phyloP scores from a whole-genome alignment of 2,797 vertebrate species.

The Linurgus olivaceus region DNA sequence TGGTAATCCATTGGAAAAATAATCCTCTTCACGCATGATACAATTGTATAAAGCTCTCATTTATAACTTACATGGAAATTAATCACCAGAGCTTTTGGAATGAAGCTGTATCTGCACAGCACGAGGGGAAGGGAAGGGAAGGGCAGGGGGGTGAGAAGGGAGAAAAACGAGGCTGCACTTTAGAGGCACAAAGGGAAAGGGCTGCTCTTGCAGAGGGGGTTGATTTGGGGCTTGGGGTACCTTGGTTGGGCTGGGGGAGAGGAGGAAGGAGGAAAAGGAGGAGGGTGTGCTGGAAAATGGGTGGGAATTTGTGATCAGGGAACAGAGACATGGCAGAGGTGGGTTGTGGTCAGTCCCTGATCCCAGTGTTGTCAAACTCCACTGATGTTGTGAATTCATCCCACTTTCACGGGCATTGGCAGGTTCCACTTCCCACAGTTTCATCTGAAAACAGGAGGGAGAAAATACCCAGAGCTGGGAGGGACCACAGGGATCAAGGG shows the following conservation, averaged over 20 bases:
- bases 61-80: slow-evolving; percentile 62
- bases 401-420: not conserved
- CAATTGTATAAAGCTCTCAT: slow-evolving; percentile 56
- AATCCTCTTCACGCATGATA: slow-evolving; percentile 63
- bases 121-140: not conserved
- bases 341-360: fast-evolving
- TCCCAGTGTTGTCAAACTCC: fast-evolving
- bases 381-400: not conserved
- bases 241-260: not conserved
- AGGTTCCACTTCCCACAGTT: not conserved
- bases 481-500: not conserved
- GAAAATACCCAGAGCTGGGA: not conserved
- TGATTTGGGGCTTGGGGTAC: not conserved
- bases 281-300: not conserved
- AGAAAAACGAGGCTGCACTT: not conserved
- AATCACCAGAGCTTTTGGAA: slow-evolving; percentile 45
- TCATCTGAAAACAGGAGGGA: not conserved
- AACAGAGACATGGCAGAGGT: fast-evolving
- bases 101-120: slow-evolving; percentile 48
- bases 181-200: not conserved
- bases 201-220: not conserved
- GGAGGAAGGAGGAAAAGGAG: not conserved
- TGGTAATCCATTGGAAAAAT: slow-evolving; percentile 65
- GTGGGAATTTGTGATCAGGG: not conserved
- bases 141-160: not conserved